Conservation (phyloP, 1,140 invertebrate genomes). For the Probaryconus sp. region DNA sequence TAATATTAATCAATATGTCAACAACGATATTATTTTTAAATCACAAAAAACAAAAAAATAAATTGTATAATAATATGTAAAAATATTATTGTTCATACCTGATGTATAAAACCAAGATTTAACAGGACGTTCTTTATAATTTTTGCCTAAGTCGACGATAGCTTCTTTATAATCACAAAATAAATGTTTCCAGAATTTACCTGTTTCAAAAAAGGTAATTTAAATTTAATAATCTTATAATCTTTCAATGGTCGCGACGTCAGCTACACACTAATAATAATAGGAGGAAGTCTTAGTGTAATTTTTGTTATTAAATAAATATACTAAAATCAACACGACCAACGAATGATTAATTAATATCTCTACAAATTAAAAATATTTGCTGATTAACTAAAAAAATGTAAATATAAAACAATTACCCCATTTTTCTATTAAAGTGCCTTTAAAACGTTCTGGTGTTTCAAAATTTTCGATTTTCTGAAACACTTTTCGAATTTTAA, state of each 20-base stretch:
- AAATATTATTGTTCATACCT: conserved; percentile 21
- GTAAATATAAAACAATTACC: conserved; percentile 49
- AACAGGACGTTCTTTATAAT: conserved; percentile 67
- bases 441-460: conserved; percentile 60
- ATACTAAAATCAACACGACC: too few species aligned
- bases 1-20: background rate
- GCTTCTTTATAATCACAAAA: conserved; percentile 70
- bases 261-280: too few species aligned
- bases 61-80: background rate
- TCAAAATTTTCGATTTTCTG: conserved; percentile 57
- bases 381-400: conserved; percentile 4
- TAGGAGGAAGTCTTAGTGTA: too few species aligned
- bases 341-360: background rate
- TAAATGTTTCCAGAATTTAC: conserved; percentile 62
- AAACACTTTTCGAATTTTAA: conserved; percentile 19
- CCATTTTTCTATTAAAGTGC: conserved; percentile 69
- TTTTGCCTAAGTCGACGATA: conserved; percentile 65
- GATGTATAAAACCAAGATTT: conserved; percentile 56
- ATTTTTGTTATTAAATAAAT: too few species aligned
- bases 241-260: too few species aligned
- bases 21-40: background rate
- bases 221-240: too few species aligned
- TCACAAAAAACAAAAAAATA: too few species aligned
- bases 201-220: conserved; percentile 48
- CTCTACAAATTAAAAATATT: too few species aligned